Evolutionary conservation across 2,113 vertebrate species (phyloP).

Genomic region (Acanthochromis polyacanthus): DNA sequence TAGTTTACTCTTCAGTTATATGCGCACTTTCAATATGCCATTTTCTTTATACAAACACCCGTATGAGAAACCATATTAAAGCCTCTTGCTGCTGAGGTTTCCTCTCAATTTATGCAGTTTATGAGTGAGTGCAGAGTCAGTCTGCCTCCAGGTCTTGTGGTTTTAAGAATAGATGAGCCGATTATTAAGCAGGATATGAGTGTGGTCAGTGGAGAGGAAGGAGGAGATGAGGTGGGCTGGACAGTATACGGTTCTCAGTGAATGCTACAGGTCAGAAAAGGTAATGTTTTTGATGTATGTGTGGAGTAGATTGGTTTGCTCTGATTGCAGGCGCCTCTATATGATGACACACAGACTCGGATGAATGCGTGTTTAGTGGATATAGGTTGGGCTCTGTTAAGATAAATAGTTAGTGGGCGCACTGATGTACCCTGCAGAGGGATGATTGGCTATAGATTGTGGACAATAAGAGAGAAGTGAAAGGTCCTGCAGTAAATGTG

Average conservation of each 20-base stretch:
- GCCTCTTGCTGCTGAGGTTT: not conserved
- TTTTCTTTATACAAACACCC: not conserved
- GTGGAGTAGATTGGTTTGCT: not conserved
- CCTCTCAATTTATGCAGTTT: not conserved
- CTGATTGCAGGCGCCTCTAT: not conserved
- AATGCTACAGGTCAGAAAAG: not conserved
- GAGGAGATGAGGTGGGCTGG: not conserved
- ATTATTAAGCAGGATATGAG: conserved; percentile 2
- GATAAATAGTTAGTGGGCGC: not conserved
- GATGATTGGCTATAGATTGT: conserved; percentile 13
- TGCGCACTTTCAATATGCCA: not conserved
- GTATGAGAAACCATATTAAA: not conserved
- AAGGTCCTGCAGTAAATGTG: not conserved
- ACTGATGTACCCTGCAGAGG: not conserved
- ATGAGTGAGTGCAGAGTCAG: not conserved
- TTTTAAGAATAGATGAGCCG: not conserved
- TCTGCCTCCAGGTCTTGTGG: not conserved
- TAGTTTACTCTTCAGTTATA: too few relatives aligned
- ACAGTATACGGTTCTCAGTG: not conserved
- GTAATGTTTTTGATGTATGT: not conserved
- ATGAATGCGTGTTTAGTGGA: not conserved
- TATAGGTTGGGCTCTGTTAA: not conserved
- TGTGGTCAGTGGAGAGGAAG: not conserved
- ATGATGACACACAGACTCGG: not conserved
- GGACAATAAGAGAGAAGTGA: conserved; percentile 6